Base-by-base conservation (phyloP, 2,113 vertebrate species). In the Alligator sinensis region DNA sequence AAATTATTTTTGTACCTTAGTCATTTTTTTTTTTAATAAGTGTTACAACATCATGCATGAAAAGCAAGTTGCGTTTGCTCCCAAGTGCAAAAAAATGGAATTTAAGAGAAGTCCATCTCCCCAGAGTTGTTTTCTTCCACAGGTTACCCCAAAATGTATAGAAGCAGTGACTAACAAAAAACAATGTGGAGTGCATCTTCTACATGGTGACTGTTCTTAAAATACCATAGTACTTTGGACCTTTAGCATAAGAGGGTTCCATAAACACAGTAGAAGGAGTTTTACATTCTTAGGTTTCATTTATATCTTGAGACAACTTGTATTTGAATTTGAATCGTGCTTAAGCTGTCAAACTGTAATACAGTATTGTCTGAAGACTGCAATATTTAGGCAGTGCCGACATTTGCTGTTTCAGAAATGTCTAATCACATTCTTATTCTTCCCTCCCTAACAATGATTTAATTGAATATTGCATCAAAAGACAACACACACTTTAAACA, bases 241-340 rank as follows among this genome's bases (percentile, higher is more conserved):
- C 97, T 90, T 97, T 96, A 98, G 98, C 97, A 70, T 90, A 88
- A 96, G 95, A 97, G 87, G 77, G 82, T 25, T 95, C 76, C 80
- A 94, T 90, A 89, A 93, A 94, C 88, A 94, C 85, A 79, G 79
- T 79, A 84, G 47, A 95, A 96, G 66, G 86, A 94, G 77, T 96
- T 97, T 95, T 97, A 98, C 97, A 97, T 97, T 98, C 97, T 97
- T 97, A 93, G 94, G 97, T 98, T 97, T 95, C 62, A 91, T 95
- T 96, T 97, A 98, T 72, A 95, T 60, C 75, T 92, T 97, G 62
- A 84, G 84, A 95, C 97, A 93, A 92, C 30, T 86, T 88, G 3
- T 4, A 82, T 68, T 92, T 95, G 81, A 91, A 87, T 84, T 88
- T 0, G 12, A 86, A 60, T 68, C 84, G 85, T 30, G 77, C n/a